These are phyloP conservation scores for Apodemia hepburni DNA, from an alignment of 2,888 invertebrate species.

Conservation along the genomic window DNA sequence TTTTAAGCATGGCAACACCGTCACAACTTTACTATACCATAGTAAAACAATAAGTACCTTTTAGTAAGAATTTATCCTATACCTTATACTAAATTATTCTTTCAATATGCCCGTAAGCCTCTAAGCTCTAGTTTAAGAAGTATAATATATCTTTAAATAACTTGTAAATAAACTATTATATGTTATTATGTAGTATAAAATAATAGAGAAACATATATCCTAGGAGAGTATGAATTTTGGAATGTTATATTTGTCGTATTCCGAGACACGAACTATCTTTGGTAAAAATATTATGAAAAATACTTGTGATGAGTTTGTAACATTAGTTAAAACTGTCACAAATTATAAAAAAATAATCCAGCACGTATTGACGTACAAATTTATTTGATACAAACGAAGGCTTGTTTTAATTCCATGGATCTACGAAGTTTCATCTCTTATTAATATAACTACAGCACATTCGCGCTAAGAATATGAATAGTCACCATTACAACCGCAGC, in stretches of 20 bases:
- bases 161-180: conserved; percentile 21
- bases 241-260: conserved; percentile 13
- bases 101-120: conserved; percentile 7
- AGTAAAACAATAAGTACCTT: conserved; percentile 5
- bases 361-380: neutral
- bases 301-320: conserved; percentile 12
- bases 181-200: conserved; percentile 15
- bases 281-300: conserved; percentile 24
- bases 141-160: conserved; percentile 8
- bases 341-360: neutral
- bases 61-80: neutral
- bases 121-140: neutral
- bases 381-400: neutral
- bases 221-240: neutral
- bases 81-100: conserved; percentile 3
- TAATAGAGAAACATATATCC: conserved; percentile 17
- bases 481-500: too few relatives aligned
- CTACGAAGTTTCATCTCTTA: neutral
- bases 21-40: conserved; percentile 5
- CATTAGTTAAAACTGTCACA: conserved; percentile 4
- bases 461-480: too few relatives aligned
- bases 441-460: too few relatives aligned
- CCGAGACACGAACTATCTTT: conserved; percentile 26
- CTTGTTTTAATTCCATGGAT: neutral
- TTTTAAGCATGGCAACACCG: conserved; percentile 10